Evolutionary conservation across 2,888 invertebrate species (phyloP).

Genomic region (Bellardia bayeri): DNA sequence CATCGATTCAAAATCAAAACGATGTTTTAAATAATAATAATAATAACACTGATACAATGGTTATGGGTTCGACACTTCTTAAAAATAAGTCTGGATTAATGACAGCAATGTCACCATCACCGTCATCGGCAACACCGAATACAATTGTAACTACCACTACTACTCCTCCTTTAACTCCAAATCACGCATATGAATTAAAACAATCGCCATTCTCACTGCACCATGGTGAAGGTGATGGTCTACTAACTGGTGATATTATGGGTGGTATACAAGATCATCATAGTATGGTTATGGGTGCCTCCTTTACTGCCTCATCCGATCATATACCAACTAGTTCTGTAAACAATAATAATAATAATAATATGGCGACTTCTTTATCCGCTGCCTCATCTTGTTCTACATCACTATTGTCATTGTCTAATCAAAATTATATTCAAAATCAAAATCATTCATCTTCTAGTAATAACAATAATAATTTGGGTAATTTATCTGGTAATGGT

Average conservation of each 20-base stretch:
- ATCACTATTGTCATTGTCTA: conserved; percentile 72
- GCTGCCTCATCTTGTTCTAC: conserved; percentile 64
- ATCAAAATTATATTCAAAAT: conserved; percentile 69
- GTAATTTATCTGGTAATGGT: conserved; percentile 72
- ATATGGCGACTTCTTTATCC: conserved; percentile 51
- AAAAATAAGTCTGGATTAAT: conserved; percentile 70
- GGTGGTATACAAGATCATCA: conserved; percentile 70
- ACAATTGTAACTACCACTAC: conserved; percentile 82
- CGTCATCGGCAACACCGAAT: conserved; percentile 73
- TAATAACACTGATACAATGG: conserved; percentile 74
- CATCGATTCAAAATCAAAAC: conserved; percentile 63
- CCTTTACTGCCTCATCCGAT: conserved; percentile 48
- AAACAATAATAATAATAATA: conserved; percentile 44
- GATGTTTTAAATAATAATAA: conserved; percentile 61
- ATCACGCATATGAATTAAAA: conserved; percentile 61
- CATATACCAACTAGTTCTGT: conserved; percentile 53
- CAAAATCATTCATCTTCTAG: conserved; percentile 68
- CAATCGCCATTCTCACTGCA: conserved; percentile 53
- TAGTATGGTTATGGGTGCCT: conserved; percentile 71
- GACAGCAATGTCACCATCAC: conserved; percentile 74
- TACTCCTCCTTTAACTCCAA: conserved; percentile 79
- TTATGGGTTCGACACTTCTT: conserved; percentile 77
- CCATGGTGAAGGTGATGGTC: conserved; percentile 59
- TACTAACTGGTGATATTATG: conserved; percentile 63
- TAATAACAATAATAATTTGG: conserved; percentile 70